Conservation (phyloP, 1,140 invertebrate species). For the Mya arenaria region DNA sequence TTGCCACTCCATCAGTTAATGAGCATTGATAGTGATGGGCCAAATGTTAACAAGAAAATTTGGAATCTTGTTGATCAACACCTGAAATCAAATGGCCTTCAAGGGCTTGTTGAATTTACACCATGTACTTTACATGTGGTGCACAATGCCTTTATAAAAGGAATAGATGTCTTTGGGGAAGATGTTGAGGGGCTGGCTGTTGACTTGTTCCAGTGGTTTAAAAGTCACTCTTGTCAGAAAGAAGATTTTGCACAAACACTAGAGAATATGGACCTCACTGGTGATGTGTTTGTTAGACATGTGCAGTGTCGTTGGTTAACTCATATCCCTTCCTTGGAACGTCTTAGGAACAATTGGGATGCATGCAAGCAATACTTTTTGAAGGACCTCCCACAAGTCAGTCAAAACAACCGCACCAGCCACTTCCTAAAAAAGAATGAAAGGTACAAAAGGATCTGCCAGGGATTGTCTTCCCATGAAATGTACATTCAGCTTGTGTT, state of each 20-base stretch:
- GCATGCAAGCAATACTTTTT: too few species aligned
- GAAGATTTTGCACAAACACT: slow-evolving; percentile 6
- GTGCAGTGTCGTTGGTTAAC: too few species aligned
- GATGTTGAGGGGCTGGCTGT: not conserved
- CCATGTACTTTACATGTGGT: slow-evolving; percentile 4
- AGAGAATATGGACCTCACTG: too few species aligned
- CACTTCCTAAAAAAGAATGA: too few species aligned
- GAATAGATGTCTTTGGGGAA: slow-evolving; percentile 15
- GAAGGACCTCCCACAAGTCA: too few species aligned
- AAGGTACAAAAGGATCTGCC: too few species aligned
- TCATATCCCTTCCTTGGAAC: too few species aligned
- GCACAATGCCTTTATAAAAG: slow-evolving; percentile 36
- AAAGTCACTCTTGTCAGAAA: slow-evolving; percentile 10
- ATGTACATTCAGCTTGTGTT: too few species aligned
- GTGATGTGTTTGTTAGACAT: too few species aligned
- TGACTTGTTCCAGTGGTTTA: slow-evolving; percentile 33
- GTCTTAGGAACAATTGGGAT: too few species aligned
- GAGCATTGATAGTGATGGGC: slow-evolving; percentile 21
- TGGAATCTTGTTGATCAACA: slow-evolving; percentile 14
- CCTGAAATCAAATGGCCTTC: not conserved
- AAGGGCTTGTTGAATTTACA: slow-evolving; percentile 12
- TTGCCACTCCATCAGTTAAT: slow-evolving; percentile 20
- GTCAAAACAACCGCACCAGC: too few species aligned
- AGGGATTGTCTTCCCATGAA: too few species aligned
- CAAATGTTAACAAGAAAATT: slow-evolving; percentile 9